phyloP scores from a whole-genome alignment of 2,797 vertebrate genomes.

The Paedocypris micromegethes region DNA sequence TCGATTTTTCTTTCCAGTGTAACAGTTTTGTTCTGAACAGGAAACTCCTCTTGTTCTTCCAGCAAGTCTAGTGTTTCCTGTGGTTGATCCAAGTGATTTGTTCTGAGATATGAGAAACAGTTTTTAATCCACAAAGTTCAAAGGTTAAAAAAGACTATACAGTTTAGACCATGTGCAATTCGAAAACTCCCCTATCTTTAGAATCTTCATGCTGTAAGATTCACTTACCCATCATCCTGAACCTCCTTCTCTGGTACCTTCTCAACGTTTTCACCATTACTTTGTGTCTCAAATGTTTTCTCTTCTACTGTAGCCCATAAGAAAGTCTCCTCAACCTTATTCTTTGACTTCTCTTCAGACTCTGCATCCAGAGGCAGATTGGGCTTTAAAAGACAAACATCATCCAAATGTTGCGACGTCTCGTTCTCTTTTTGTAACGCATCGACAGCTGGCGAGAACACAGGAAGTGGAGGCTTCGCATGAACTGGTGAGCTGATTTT shows the following conservation, averaged over 20 bases:
- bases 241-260: conserved; percentile 20
- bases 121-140: too few relatives aligned
- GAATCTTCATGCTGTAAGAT: conserved; percentile 31
- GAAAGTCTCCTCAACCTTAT: conserved; percentile 36
- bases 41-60: too few relatives aligned
- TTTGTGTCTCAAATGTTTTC: conserved; percentile 45
- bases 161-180: too few relatives aligned
- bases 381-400: conserved; percentile 13
- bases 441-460: conserved; percentile 10
- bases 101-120: too few relatives aligned
- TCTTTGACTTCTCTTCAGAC: background rate
- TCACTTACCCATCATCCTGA: conserved; percentile 46
- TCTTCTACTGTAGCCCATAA: conserved; percentile 51
- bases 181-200: too few relatives aligned
- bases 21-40: too few relatives aligned
- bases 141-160: too few relatives aligned
- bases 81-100: too few relatives aligned
- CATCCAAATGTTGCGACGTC: conserved; percentile 19
- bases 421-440: conserved; percentile 13
- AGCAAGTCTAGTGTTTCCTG: too few relatives aligned
- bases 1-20: background rate
- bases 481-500: conserved; percentile 13
- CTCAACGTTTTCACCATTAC: conserved; percentile 11
- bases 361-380: background rate
- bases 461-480: conserved; percentile 15